Base-by-base conservation (phyloP, 2,797 vertebrate species). In the Enteromius viviparus region DNA sequence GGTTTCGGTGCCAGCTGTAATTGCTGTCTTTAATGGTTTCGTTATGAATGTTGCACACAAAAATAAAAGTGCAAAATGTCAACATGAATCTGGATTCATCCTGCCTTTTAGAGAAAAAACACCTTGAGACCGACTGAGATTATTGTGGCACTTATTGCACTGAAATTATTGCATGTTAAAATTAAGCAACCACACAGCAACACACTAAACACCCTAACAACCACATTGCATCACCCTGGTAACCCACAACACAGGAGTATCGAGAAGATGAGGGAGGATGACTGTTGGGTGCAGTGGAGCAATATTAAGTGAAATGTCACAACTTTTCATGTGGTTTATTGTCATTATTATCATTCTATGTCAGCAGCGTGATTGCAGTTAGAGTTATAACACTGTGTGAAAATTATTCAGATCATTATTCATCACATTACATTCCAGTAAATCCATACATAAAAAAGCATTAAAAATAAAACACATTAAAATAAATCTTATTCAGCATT, bases 1-100 rank as follows among this genome's bases (percentile, higher is more conserved):
- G 17, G 42, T n/a, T 42, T 78, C 75, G 34, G 14, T 76, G 71
- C 66, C 64, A 62, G 45, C 64, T 47, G 40, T 80, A 79, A 86
- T 82, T 77, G 72, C 21, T 53, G 23, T 34, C 29, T 71, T 58
- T 83, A 71, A 84, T 80, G 74, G 76, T 49, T 64, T 66, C 12
- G 6, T 47, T 74, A 51, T 76, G 72, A 82, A 76, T 53, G 58
- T 21, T 37, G 71, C 42, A 60, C 76, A 62, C 37, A 40, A 23
- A 72, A 37, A 64, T 19, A 60, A 37, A 64, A 21, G 26, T n/a
- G 55, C 40, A 60, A 40, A 80, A 70, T 32, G 17, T 29, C 51
- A 55, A 21, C 1, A 6, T 26, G 66, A 69, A 23, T 32, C 29
- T 1, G 26, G 23, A 71, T 71, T 29, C 42, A 29, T 47, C 23